A percentile compares a stretch with the other conserved stretches of the same genome.
Conservation (phyloP, 2,113 vertebrate genomes). For the Leptobrachium leishanense region DNA sequence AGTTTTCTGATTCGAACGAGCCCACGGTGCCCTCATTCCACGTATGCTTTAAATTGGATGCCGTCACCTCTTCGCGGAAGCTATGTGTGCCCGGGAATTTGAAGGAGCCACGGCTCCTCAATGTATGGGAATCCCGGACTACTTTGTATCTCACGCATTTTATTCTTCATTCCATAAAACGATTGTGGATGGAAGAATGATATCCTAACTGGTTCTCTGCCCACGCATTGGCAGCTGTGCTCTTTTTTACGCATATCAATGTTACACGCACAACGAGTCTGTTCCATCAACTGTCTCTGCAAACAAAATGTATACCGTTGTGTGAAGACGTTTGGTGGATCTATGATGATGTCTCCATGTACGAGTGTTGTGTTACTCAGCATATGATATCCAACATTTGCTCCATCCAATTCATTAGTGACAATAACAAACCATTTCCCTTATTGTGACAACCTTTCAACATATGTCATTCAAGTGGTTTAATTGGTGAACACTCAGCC, state of each 20-base stretch:
- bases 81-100: too few relatives aligned
- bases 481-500: too few relatives aligned
- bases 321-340: not conserved
- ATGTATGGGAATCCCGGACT: not conserved
- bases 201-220: not conserved
- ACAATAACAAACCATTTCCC: not conserved
- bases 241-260: not conserved
- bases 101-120: too few relatives aligned
- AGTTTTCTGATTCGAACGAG: too few relatives aligned
- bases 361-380: not conserved
- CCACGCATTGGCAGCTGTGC: not conserved
- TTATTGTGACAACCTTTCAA: not conserved
- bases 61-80: too few relatives aligned
- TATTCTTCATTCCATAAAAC: not conserved
- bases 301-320: too few relatives aligned
- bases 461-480: too few relatives aligned
- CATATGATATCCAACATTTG: not conserved
- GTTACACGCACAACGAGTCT: not conserved
- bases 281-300: too few relatives aligned
- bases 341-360: not conserved
- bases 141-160: not conserved
- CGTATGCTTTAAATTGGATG: too few relatives aligned
- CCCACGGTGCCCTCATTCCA: too few relatives aligned
- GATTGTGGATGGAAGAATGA: not conserved
- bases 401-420: not conserved